Evolutionary conservation across 2,888 invertebrate species (phyloP).

Genomic region (Nymphalis c-album): DNA sequence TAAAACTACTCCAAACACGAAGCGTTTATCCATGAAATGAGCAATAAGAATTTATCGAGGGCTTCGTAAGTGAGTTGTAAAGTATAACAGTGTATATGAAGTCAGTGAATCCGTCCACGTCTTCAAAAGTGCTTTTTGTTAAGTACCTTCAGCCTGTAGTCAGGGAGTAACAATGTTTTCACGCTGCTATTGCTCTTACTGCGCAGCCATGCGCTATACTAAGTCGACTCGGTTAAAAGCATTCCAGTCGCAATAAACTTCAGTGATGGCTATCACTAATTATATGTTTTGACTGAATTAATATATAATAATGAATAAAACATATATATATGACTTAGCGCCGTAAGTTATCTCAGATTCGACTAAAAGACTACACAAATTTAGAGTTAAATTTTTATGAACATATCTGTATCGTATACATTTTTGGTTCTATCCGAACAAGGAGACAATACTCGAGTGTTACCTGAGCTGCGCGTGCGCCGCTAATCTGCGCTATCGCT

Average conservation of each 20-base stretch:
- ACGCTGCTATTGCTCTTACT: slow-evolving; percentile 52
- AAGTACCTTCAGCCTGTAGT: slow-evolving; percentile 40
- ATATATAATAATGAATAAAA: slow-evolving; percentile 68
- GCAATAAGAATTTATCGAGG: slow-evolving; percentile 26
- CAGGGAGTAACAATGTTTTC: slow-evolving; percentile 58
- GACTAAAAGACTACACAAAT: slow-evolving; percentile 78
- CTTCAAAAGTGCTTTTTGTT: slow-evolving; percentile 64
- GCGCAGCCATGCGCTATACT: slow-evolving; percentile 38
- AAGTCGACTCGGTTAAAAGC: slow-evolving; percentile 56
- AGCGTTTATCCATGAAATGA: slow-evolving; percentile 10
- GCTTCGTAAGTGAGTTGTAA: slow-evolving; percentile 30
- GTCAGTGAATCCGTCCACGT: slow-evolving; percentile 76
- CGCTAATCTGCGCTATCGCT: slow-evolving; percentile 12
- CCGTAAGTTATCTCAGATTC: slow-evolving; percentile 79
- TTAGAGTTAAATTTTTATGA: slow-evolving; percentile 78
- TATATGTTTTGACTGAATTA: slow-evolving; percentile 77
- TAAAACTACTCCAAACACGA: too few species aligned
- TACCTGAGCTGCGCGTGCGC: slow-evolving; percentile 41
- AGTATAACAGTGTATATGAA: slow-evolving; percentile 40
- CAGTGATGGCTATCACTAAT: slow-evolving; percentile 72
- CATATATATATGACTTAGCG: slow-evolving; percentile 65
- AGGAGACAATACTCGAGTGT: slow-evolving; percentile 74
- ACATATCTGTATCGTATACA: slow-evolving; percentile 79
- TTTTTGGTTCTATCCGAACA: slow-evolving; percentile 66
- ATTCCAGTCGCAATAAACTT: slow-evolving; percentile 63